phyloP scores from a whole-genome alignment of 2,888 invertebrate genomes.

The Nowickia ferox region DNA sequence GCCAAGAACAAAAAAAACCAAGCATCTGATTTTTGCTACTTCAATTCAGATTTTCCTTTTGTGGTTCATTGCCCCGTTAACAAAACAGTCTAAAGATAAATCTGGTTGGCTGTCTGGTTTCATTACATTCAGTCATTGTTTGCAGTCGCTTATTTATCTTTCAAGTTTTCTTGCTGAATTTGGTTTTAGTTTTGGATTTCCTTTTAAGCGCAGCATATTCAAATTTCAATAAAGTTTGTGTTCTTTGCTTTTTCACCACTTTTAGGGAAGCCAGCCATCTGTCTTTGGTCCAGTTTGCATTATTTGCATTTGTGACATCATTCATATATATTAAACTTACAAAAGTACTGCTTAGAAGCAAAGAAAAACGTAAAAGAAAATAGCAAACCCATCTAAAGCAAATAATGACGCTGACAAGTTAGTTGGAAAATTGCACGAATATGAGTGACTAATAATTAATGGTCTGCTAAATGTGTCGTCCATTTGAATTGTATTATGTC shows the following conservation, averaged over 20 bases:
- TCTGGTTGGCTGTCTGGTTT: slow-evolving; percentile 45
- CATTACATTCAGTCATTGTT: slow-evolving; percentile 23
- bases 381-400: slow-evolving; percentile 38
- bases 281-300: slow-evolving; percentile 47
- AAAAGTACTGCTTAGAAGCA: neutral
- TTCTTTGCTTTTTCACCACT: slow-evolving; percentile 24
- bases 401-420: slow-evolving; percentile 9
- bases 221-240: slow-evolving; percentile 37
- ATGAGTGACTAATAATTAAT: slow-evolving; percentile 56
- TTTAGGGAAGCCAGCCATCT: slow-evolving; percentile 40
- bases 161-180: slow-evolving; percentile 28
- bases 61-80: slow-evolving; percentile 52
- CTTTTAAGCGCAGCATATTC: slow-evolving; percentile 12
- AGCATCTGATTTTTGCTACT: slow-evolving; percentile 27
- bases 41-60: slow-evolving; percentile 23
- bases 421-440: slow-evolving; percentile 4
- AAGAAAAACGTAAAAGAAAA: neutral
- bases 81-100: slow-evolving; percentile 31
- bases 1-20: slow-evolving; percentile 10
- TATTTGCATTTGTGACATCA: slow-evolving; percentile 41
- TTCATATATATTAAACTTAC: slow-evolving; percentile 20
- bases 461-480: slow-evolving; percentile 59
- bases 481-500: slow-evolving; percentile 41
- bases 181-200: slow-evolving; percentile 14
- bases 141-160: neutral